Evolutionary conservation across 2,888 invertebrate species (phyloP).

Genomic region (Euclidia mi): DNA sequence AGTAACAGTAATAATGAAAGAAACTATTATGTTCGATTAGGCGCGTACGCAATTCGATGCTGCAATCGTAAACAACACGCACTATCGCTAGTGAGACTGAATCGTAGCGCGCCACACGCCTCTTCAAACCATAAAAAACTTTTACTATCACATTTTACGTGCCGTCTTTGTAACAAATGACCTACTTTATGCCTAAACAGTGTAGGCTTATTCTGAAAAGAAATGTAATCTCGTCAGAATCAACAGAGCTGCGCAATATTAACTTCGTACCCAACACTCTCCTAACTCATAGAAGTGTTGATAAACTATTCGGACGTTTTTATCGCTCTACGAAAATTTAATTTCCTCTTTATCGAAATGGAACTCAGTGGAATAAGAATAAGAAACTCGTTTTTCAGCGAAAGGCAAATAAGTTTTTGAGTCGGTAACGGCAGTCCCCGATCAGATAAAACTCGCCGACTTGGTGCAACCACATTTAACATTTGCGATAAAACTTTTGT

Average conservation of each 20-base stretch:
- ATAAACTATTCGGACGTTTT: slow-evolving; percentile 51
- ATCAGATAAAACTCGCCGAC: slow-evolving; percentile 70
- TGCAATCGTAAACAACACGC: slow-evolving; percentile 52
- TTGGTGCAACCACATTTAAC: slow-evolving; percentile 58
- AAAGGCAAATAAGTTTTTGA: slow-evolving; percentile 67
- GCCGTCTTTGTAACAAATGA: slow-evolving; percentile 77
- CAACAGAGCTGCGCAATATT: slow-evolving; percentile 36
- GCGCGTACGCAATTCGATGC: slow-evolving; percentile 7
- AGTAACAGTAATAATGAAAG: no score
- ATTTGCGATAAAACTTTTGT: slow-evolving; percentile 28
- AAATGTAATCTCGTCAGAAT: slow-evolving; percentile 57
- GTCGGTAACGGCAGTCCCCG: slow-evolving; percentile 55
- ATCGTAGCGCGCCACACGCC: slow-evolving; percentile 35
- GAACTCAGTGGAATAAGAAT: slow-evolving; percentile 43
- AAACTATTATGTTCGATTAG: no score
- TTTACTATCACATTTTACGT: slow-evolving; percentile 81
- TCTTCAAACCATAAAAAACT: slow-evolving; percentile 76
- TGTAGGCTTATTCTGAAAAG: slow-evolving; percentile 66
- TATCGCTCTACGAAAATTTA: slow-evolving; percentile 56
- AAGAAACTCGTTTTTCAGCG: slow-evolving; percentile 55
- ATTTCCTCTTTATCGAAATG: slow-evolving; percentile 52
- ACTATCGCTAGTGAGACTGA: slow-evolving; percentile 38
- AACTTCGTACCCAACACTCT: slow-evolving; percentile 32
- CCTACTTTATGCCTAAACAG: slow-evolving; percentile 64
- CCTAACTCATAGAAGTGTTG: slow-evolving; percentile 42